A percentile compares a stretch with the other conserved stretches of the same genome.
phyloP scores from a whole-genome alignment of 2,113 vertebrate genomes.

The Chamaetylas fuelleborni region DNA sequence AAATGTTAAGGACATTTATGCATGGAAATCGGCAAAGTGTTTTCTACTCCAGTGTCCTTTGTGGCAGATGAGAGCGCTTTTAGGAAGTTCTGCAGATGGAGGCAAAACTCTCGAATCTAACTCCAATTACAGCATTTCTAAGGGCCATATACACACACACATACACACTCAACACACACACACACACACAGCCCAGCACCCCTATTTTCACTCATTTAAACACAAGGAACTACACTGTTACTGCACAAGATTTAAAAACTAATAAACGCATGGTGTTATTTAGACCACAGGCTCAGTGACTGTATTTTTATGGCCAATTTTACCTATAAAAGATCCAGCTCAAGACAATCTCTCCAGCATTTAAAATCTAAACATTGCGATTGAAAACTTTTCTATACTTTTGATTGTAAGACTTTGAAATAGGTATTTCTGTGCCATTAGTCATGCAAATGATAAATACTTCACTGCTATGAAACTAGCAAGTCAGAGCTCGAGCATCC shows the following conservation, averaged over 20 bases:
- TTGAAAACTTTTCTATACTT: constrained; percentile 62
- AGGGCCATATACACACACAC: constrained; percentile 70
- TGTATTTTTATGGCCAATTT: constrained; percentile 72
- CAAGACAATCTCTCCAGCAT: constrained; percentile 59
- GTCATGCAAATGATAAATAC: constrained; percentile 81
- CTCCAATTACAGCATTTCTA: constrained; percentile 74
- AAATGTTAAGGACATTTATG: background rate
- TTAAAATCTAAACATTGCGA: constrained; percentile 63
- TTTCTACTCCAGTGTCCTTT: constrained; percentile 25
- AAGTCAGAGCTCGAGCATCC: constrained; percentile 75
- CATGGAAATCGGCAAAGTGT: constrained; percentile 34
- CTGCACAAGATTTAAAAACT: constrained; percentile 72
- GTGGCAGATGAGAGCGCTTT: constrained; percentile 49
- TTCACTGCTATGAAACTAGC: constrained; percentile 72
- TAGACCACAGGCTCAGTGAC: constrained; percentile 68
- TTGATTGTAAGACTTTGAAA: constrained; percentile 74
- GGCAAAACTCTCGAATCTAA: constrained; percentile 74
- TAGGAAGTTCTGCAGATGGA: constrained; percentile 66
- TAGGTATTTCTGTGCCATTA: constrained; percentile 77
- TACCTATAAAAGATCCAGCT: constrained; percentile 62
- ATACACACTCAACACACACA: constrained; percentile 57
- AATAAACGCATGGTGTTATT: constrained; percentile 55
- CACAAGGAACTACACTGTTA: constrained; percentile 72
- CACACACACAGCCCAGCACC: constrained; percentile 58
- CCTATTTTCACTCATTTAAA: constrained; percentile 68